phyloP scores from a whole-genome alignment of 2,113 vertebrate species.

The Cyanoramphus novaezelandiae region DNA sequence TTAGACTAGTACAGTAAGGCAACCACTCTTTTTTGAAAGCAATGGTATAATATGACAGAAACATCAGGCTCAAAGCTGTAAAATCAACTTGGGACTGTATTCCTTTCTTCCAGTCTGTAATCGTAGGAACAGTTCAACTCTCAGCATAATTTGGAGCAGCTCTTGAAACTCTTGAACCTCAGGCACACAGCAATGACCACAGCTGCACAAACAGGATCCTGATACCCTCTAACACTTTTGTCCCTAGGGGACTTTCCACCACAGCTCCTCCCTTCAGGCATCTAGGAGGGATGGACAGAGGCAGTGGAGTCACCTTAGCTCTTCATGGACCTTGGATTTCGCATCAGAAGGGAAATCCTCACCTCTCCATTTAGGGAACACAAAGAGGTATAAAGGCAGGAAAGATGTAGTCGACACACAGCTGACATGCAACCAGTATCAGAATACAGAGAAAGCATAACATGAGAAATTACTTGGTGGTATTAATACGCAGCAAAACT shows the following conservation, averaged over 20 bases:
- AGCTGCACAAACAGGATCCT: background rate
- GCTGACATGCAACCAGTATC: background rate
- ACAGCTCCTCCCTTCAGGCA: background rate
- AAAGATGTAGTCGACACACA: background rate
- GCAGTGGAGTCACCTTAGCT: background rate
- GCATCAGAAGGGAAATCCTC: background rate
- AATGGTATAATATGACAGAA: background rate
- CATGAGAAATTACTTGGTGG: background rate
- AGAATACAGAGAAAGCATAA: background rate
- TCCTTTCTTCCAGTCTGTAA: background rate
- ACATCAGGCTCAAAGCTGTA: background rate
- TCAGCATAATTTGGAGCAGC: background rate
- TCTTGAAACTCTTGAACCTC: background rate
- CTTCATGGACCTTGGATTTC: background rate
- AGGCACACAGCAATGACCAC: background rate
- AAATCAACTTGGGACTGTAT: background rate
- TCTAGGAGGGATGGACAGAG: background rate
- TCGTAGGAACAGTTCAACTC: background rate
- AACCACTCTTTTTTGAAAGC: background rate
- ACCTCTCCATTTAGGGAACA: background rate
- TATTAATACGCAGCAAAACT: background rate
- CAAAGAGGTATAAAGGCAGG: background rate
- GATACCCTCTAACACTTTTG: fast-evolving
- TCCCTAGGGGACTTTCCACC: background rate
- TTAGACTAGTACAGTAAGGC: background rate